These are phyloP conservation scores for Drosophila nr. medialis DNA, from an alignment of 2,888 invertebrate genomes.

Conservation along the genomic window DNA sequence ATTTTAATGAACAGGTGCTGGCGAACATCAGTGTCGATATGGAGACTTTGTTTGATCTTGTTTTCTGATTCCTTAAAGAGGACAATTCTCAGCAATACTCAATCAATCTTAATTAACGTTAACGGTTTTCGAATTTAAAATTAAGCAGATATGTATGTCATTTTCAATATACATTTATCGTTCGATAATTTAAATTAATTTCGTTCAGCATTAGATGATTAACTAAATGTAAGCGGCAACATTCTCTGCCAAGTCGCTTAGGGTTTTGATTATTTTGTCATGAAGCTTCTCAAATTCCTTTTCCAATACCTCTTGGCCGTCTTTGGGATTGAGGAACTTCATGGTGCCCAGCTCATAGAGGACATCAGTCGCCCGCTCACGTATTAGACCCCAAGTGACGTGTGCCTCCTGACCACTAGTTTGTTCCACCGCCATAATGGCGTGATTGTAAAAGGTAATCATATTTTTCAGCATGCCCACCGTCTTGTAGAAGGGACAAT, in stretches of 20 bases:
- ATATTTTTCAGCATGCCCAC: slow-evolving; percentile 99
- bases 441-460: slow-evolving; percentile 98
- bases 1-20: slow-evolving; percentile 29
- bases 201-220: background rate
- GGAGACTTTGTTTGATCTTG: background rate
- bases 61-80: background rate
- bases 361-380: slow-evolving; percentile 96
- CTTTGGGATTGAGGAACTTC: slow-evolving; percentile 91
- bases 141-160: background rate
- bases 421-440: slow-evolving; percentile 97
- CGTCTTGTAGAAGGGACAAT: slow-evolving; percentile 99
- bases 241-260: slow-evolving; percentile 47
- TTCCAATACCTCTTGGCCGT: slow-evolving; percentile 38
- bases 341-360: slow-evolving; percentile 98
- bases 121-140: background rate
- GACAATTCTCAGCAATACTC: background rate
- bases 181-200: background rate
- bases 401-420: slow-evolving; percentile 99
- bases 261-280: slow-evolving; percentile 14
- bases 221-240: slow-evolving; percentile 8
- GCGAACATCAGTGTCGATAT: slow-evolving; percentile 21
- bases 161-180: background rate
- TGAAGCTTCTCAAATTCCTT: slow-evolving; percentile 25
- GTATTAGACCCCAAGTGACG: slow-evolving; percentile 98
- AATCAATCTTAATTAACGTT: background rate